Conservation (phyloP, 2,113 vertebrate genomes). For the Mustelus asterias region DNA sequence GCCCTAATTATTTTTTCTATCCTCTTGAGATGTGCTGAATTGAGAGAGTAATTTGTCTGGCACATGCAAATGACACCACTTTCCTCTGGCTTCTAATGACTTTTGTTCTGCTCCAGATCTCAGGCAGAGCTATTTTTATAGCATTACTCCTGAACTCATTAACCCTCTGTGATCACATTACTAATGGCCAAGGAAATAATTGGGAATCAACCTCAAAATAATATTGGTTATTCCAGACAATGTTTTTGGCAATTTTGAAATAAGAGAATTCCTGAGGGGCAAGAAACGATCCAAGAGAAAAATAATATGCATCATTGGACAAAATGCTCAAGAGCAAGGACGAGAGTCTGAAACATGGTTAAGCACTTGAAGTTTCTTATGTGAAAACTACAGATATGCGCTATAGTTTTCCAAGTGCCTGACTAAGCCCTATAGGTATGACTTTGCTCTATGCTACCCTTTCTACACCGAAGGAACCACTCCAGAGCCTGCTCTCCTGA, state of each 20-base stretch:
- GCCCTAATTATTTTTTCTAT: constrained; percentile 50
- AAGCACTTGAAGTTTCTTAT: background rate
- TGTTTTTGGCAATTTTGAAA: background rate
- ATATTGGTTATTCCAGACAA: background rate
- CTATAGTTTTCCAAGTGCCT: background rate
- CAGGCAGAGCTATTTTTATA: constrained; percentile 32
- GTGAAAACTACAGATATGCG: background rate
- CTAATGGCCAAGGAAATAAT: background rate
- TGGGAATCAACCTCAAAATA: background rate
- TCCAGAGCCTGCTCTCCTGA: background rate
- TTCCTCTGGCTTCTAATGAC: constrained; percentile 40
- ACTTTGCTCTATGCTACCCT: background rate
- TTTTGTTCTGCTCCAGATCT: constrained; percentile 41
- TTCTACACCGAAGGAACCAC: background rate
- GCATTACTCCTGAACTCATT: constrained; percentile 27
- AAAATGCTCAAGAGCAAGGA: background rate
- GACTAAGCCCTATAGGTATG: background rate
- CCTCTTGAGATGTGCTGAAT: constrained; percentile 48
- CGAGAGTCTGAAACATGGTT: background rate
- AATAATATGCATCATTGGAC: background rate
- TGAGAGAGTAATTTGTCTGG: constrained; percentile 50
- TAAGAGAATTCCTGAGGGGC: background rate
- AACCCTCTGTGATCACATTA: constrained; percentile 10
- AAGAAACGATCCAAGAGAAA: background rate
- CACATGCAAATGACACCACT: constrained; percentile 44